Base-by-base conservation (phyloP, 2,888 invertebrate species). In the Tiliacea citrago region DNA sequence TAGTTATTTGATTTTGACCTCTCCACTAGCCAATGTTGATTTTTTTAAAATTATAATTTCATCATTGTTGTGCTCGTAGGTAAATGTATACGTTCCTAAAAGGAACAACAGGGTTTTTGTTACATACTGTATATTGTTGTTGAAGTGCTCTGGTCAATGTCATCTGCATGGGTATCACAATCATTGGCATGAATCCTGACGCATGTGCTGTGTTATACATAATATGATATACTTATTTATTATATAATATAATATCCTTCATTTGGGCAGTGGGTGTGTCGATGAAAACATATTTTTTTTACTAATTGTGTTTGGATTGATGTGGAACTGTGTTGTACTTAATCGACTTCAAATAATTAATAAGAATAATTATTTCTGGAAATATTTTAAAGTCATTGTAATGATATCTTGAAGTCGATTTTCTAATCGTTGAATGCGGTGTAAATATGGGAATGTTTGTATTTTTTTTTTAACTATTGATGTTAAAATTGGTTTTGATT, bases 181-280 rank as follows among this genome's bases (percentile, higher is more conserved):
- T 86, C 89, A 90, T 88, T 83, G 81, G 94, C 94, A 94, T 92
- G 93, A 69, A 73, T 88, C 91, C 91, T 89, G 83, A 89, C 88
- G 95, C 95, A 95, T 95, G 94, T 80, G 93, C 93, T 92, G 91
- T 90, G 86, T 92, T 88, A 85, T 86, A 75, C 68, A 82, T 86
- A 49, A 74, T 68, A 70, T 61, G 58, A 57, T 75, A 75, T 70
- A 61, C 24, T 73, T 68, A 69, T 79, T 79, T 66, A 79, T 60
- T 49, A 42, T 29, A 29, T 55, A 29, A 60, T 58, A 58, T 39
- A 39, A 81, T 82, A 72, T 81, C 72, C 73, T 79, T 81, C 80
- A 82, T 55, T 67, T 84, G 80, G 80, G 81, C 73, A 70, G 75
- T 77, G 83, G 82, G 83, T 83, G 83, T 83, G 68, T 75, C 79